Evolutionary conservation across 2,888 invertebrate species (phyloP).

Genomic region (Stramonita haemastoma): DNA sequence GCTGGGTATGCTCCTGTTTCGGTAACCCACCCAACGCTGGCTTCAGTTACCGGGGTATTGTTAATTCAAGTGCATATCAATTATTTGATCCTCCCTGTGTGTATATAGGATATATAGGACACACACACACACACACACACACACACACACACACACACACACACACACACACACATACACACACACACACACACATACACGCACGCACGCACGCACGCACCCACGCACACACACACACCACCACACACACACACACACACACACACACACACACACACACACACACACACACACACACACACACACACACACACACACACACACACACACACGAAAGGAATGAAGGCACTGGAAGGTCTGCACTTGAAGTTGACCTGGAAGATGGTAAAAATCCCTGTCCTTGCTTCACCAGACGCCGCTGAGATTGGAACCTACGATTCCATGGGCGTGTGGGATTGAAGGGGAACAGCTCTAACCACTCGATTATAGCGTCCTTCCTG

Average conservation of each 20-base stretch:
- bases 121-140: neutral
- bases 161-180: neutral
- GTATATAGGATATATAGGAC: neutral
- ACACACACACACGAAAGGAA: neutral
- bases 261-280: neutral
- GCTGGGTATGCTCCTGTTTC: too few relatives aligned
- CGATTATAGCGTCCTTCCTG: too few relatives aligned
- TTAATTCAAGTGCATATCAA: too few relatives aligned
- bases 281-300: slow-evolving; percentile 8
- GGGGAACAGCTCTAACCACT: too few relatives aligned
- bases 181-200: neutral
- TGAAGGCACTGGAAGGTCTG: too few relatives aligned
- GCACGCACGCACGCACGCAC: neutral
- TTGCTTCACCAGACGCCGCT: neutral
- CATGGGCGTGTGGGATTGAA: too few relatives aligned
- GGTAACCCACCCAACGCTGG: too few relatives aligned
- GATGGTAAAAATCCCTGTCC: too few relatives aligned
- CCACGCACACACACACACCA: neutral
- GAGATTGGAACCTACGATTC: neutral
- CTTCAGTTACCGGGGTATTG: too few relatives aligned
- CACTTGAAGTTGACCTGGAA: too few relatives aligned
- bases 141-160: slow-evolving; percentile 18
- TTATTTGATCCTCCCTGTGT: too few relatives aligned
- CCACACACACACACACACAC: neutral
- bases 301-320: slow-evolving; percentile 24